phyloP scores from a whole-genome alignment of 2,113 vertebrate species.

The Vombatus ursinus region DNA sequence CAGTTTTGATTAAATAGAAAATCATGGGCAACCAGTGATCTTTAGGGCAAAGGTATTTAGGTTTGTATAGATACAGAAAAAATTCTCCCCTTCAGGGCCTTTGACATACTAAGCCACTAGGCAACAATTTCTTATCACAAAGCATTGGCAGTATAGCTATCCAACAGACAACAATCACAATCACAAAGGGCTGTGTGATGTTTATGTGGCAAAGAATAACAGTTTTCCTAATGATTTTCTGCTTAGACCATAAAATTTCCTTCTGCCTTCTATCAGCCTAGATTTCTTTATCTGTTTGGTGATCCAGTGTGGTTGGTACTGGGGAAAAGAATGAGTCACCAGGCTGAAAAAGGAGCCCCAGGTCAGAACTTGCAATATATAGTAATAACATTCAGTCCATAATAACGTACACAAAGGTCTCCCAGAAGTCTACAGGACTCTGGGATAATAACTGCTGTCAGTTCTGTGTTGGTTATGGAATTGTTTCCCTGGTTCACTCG shows the following conservation, averaged over 20 bases:
- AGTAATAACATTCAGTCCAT: conserved; percentile 45
- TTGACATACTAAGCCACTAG: conserved; percentile 40
- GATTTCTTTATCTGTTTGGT: conserved; percentile 62
- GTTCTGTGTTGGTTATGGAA: conserved; percentile 33
- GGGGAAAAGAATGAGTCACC: conserved; percentile 52
- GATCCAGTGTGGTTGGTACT: conserved; percentile 12
- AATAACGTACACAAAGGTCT: neutral
- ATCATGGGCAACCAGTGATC: conserved; percentile 65
- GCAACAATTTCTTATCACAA: conserved; percentile 48
- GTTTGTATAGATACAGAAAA: conserved; percentile 54
- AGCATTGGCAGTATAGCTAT: conserved; percentile 36
- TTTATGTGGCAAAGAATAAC: conserved; percentile 53
- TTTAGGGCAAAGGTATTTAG: conserved; percentile 67
- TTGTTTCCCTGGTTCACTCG: conserved; percentile 49
- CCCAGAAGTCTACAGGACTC: neutral
- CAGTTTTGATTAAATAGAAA: conserved; percentile 76
- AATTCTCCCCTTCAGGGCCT: conserved; percentile 54
- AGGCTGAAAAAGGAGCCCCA: neutral
- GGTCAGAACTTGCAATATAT: conserved; percentile 38
- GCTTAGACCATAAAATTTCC: conserved; percentile 43
- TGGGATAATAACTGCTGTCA: neutral
- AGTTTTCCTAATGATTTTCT: conserved; percentile 59
- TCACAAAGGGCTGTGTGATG: conserved; percentile 34
- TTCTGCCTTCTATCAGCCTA: neutral
- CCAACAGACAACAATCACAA: conserved; percentile 42